A percentile compares a stretch with the other conserved stretches of the same genome.
phyloP scores from a whole-genome alignment of 2,113 vertebrate genomes.

The Archilochus colubris region DNA sequence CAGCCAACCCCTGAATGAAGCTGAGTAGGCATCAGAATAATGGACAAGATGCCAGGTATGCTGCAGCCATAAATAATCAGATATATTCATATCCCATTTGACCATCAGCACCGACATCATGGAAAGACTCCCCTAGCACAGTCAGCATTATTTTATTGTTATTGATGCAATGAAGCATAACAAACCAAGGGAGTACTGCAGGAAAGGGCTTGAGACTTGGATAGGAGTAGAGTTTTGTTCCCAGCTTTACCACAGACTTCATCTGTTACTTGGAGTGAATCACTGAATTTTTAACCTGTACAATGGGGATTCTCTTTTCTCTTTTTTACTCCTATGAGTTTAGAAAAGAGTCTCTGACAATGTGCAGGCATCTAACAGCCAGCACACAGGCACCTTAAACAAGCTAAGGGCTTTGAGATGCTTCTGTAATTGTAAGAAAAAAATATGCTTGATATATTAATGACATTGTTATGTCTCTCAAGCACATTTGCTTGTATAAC shows the following conservation, averaged over 20 bases:
- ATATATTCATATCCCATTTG: neutral
- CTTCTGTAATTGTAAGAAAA: neutral
- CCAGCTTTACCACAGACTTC: neutral
- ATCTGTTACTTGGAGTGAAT: neutral
- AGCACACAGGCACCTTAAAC: neutral
- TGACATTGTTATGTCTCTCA: neutral
- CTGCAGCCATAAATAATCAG: neutral
- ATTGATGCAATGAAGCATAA: neutral
- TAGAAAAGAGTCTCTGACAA: neutral
- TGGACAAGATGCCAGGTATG: neutral
- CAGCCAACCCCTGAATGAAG: neutral
- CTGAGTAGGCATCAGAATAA: neutral
- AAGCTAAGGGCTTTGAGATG: neutral
- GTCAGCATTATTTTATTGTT: neutral
- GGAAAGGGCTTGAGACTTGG: neutral
- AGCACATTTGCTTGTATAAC: neutral
- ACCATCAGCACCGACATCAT: neutral
- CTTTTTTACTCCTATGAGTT: neutral
- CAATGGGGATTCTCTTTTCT: neutral
- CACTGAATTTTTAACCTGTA: neutral
- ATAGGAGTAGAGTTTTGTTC: neutral
- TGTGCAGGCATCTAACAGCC: neutral
- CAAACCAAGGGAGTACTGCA: neutral
- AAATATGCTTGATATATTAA: neutral
- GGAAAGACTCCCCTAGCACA: neutral